A percentile compares a stretch with the other conserved stretches of the same genome.
phyloP scores from a whole-genome alignment of 2,113 vertebrate genomes.

The Orycteropus afer region DNA sequence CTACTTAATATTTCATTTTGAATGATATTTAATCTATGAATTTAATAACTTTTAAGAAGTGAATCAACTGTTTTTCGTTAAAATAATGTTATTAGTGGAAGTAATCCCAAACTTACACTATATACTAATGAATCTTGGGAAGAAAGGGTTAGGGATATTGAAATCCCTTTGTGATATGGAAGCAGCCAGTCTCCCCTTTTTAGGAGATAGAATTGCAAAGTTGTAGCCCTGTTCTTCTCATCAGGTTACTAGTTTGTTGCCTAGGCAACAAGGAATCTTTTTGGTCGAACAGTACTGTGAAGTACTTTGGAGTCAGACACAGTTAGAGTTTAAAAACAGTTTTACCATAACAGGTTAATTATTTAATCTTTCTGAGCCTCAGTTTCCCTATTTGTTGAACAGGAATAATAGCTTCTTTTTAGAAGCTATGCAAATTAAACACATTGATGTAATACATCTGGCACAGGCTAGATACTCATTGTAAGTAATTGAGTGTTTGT shows the following conservation, averaged over 20 bases:
- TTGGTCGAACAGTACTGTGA: background rate
- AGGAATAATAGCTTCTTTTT: background rate
- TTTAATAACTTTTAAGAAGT: slow-evolving; percentile 53
- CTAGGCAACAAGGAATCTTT: background rate
- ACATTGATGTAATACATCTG: background rate
- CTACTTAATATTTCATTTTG: slow-evolving; percentile 45
- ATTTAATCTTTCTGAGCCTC: background rate
- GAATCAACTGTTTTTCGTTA: background rate
- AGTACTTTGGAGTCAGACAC: slow-evolving; percentile 21
- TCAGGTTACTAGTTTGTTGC: background rate
- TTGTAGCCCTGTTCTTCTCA: background rate
- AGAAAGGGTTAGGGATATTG: slow-evolving; percentile 19
- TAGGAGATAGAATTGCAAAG: background rate
- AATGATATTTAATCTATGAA: background rate
- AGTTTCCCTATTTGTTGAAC: background rate
- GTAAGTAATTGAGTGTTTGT: background rate
- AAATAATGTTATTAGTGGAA: background rate
- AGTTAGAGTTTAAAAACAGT: slow-evolving; percentile 13
- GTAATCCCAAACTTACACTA: background rate
- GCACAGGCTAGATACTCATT: background rate
- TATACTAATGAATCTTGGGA: background rate
- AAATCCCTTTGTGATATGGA: background rate
- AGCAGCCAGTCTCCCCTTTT: background rate
- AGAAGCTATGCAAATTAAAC: background rate
- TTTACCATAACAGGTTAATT: slow-evolving; percentile 25